Evolutionary conservation across 2,888 invertebrate genomes (phyloP).

Genomic region (Pyrrhia umbra): DNA sequence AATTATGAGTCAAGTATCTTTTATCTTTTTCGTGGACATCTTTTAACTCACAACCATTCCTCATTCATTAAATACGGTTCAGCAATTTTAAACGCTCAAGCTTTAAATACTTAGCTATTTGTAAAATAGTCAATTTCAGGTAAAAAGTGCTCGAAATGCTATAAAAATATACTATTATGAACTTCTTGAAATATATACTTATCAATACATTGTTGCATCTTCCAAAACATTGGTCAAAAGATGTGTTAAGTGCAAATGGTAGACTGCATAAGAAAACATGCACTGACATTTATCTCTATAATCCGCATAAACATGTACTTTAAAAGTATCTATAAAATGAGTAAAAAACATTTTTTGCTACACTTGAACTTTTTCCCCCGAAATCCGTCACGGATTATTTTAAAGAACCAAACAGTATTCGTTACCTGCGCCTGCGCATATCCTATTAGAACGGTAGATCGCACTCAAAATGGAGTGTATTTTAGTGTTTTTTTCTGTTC

Average conservation of each 20-base stretch:
- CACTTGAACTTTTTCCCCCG: conserved; percentile 27
- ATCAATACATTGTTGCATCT: neutral
- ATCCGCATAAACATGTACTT: conserved; percentile 29
- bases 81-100: too few relatives aligned
- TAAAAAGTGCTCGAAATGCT: neutral
- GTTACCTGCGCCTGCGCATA: conserved; percentile 62
- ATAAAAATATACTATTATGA: neutral
- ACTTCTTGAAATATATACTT: neutral
- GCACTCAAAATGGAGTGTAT: conserved; percentile 66
- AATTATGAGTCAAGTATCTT: too few relatives aligned
- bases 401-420: conserved; percentile 63
- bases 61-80: too few relatives aligned
- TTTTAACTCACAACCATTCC: too few relatives aligned
- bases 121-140: too few relatives aligned
- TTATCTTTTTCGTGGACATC: too few relatives aligned
- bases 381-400: conserved; percentile 69
- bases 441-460: conserved; percentile 83
- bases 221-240: neutral
- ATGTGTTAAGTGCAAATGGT: neutral
- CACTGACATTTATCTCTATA: conserved; percentile 36
- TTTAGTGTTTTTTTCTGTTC: conserved; percentile 60
- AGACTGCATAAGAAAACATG: neutral
- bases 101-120: too few relatives aligned
- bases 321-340: conserved; percentile 6
- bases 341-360: conserved; percentile 26